These are phyloP conservation scores for Nibea albiflora DNA, from an alignment of 2,113 vertebrate species.

Conservation along the genomic window DNA sequence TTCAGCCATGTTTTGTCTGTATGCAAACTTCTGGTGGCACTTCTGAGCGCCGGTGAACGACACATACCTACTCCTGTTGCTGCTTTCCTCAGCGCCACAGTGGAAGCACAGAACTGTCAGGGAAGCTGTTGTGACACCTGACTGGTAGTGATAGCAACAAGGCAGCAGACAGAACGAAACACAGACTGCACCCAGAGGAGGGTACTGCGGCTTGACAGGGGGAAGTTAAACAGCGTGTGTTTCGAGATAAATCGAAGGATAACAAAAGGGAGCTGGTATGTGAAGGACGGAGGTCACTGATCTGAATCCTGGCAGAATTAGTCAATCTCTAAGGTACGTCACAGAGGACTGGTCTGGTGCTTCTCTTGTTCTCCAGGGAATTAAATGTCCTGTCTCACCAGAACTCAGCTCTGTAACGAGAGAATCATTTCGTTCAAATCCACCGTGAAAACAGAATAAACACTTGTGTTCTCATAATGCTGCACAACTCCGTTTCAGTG, in stretches of 20 bases:
- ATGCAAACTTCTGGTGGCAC: not conserved
- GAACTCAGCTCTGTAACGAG: not conserved
- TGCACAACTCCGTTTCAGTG: constrained; percentile 2
- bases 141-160: constrained; percentile 69
- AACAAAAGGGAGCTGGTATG: not conserved
- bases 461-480: not conserved
- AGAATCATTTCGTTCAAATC: not conserved
- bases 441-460: not conserved
- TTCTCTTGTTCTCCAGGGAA: constrained; percentile 19
- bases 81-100: constrained; percentile 42
- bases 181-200: constrained; percentile 43
- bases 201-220: constrained; percentile 45
- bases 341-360: not conserved
- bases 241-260: constrained; percentile 35
- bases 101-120: constrained; percentile 54
- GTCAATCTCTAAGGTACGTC: not conserved
- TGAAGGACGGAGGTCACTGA: constrained; percentile 12
- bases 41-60: constrained; percentile 3
- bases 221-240: constrained; percentile 56
- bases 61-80: constrained; percentile 44
- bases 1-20: constrained; percentile 2
- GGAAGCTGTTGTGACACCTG: constrained; percentile 66
- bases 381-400: not conserved
- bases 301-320: constrained; percentile 18
- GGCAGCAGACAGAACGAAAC: constrained; percentile 50